A percentile compares a stretch with the other conserved stretches of the same genome.
phyloP scores from a whole-genome alignment of 2,888 invertebrate genomes.

The Galerucella nymphaeae region DNA sequence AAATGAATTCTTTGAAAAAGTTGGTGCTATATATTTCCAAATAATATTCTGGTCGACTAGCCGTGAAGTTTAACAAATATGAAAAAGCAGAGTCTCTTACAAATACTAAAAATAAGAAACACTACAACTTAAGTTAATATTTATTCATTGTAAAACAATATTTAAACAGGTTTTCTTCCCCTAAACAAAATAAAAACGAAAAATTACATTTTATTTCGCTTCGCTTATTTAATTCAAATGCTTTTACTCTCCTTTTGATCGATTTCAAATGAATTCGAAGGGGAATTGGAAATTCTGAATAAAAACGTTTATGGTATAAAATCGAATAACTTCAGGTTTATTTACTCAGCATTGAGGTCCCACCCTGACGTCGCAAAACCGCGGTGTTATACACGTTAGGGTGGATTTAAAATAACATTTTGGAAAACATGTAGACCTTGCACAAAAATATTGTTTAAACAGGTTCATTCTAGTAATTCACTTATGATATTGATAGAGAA shows the following conservation, averaged over 20 bases:
- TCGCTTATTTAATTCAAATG: constrained; percentile 43
- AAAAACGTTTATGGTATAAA: constrained; percentile 62
- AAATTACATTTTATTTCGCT: constrained; percentile 39
- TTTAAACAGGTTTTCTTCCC: constrained; percentile 15
- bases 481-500: background rate
- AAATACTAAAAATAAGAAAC: no score
- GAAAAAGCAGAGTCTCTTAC: no score
- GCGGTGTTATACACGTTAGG: constrained; percentile 36
- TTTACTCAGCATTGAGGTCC: constrained; percentile 59
- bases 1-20: background rate
- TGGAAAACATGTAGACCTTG: constrained; percentile 45
- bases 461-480: background rate
- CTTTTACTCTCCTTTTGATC: constrained; percentile 53
- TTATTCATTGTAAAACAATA: background rate
- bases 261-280: constrained; percentile 53
- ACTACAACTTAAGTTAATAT: no score
- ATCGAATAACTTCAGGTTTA: constrained; percentile 64
- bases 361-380: constrained; percentile 41
- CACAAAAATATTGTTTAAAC: constrained; percentile 18
- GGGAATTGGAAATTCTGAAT: constrained; percentile 54
- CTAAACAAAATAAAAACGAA: constrained; percentile 12
- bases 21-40: background rate
- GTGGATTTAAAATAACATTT: constrained; percentile 61
- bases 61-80: no score
- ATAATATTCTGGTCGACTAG: background rate